Evolutionary conservation across 2,797 vertebrate species (phyloP).

Genomic region (Carduelis carduelis): DNA sequence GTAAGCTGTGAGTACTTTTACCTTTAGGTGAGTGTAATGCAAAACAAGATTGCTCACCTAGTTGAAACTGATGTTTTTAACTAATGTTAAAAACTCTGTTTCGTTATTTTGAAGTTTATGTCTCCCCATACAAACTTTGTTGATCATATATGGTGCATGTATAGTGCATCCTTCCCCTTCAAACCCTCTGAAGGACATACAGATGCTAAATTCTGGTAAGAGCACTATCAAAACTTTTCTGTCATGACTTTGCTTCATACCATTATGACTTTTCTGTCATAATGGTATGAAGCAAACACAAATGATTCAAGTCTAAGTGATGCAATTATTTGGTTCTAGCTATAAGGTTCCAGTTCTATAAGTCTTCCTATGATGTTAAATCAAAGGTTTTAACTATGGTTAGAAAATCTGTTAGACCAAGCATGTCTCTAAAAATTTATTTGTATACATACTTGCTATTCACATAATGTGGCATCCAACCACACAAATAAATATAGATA

Average conservation of each 20-base stretch:
- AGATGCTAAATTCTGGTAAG: background rate
- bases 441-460: background rate
- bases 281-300: background rate
- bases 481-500: background rate
- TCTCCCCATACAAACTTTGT: background rate
- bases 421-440: background rate
- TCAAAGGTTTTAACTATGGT: background rate
- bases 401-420: background rate
- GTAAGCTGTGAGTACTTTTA: background rate
- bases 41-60: background rate
- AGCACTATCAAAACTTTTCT: background rate
- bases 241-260: too few relatives aligned
- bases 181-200: background rate
- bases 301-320: background rate
- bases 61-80: background rate
- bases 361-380: background rate
- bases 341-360: background rate
- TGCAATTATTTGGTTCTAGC: background rate
- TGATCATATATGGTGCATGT: background rate
- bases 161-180: background rate
- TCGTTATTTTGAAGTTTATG: background rate
- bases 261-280: too few relatives aligned
- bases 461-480: background rate
- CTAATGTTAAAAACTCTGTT: background rate
- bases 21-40: background rate